Evolutionary conservation across 2,888 invertebrate species (phyloP), one percentile per base, ranked within the genome.

Genomic region (Polyommatus icarus): DNA sequence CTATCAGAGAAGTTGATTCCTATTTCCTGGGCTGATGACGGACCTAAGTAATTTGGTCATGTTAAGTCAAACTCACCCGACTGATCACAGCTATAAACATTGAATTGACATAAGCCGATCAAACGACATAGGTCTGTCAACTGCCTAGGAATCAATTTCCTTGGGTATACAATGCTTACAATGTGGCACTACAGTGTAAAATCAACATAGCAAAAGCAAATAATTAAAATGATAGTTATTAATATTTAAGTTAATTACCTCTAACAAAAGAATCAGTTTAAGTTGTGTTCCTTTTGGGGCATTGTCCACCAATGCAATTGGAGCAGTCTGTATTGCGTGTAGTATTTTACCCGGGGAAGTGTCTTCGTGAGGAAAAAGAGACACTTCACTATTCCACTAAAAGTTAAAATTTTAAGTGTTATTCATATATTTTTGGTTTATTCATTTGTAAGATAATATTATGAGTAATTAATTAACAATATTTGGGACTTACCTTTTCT

Each of bases 261-360:
- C 95, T 81, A 99, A 91, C 18, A 96, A 95, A 71, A 99, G 89
- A 83, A 97, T 91, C 77, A 99, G 91, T 91, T 99, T 99, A 76
- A 99, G 93, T 88, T 99, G 99, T 54, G 99, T 98, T 78, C 99
- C 99, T 86, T 96, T 95, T 36, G 95, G 95, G 80, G 97, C 97
- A 89, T 98, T 96, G 87, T 97, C 97, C 10, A 97, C 98, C 79
- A 95, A 92, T 18, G 95, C 93, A 85, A 98, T 96, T 85, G 95
- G 95, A 80, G 96, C 95, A 82, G 94, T 94, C 81, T 96, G 95
- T 83, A 98, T 91, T 18, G 96, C 96, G 79, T 95, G 92, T 76
- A 97, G 87, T 81, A 97, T 93, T 84, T 95, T 95, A 8, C 97
- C 97, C 81, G 87, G 90, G 84, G 84, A 89, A 86, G 88, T 95